Evolutionary conservation across 2,113 vertebrate species (phyloP).

Genomic region (Aramus guarauna): DNA sequence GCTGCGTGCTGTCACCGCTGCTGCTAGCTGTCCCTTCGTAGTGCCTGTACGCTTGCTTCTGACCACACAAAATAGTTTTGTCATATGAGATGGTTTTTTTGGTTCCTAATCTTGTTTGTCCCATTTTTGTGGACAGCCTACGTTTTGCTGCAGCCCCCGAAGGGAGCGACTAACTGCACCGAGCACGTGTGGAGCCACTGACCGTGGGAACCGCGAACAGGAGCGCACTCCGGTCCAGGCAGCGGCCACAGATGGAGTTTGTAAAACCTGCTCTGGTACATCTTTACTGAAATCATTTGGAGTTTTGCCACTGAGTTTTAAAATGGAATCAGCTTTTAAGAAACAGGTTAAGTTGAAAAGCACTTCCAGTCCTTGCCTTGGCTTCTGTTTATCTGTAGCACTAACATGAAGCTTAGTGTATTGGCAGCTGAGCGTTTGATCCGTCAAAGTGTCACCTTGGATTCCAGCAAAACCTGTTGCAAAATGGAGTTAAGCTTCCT

Average conservation of each 20-base stretch:
- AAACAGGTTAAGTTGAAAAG: background rate
- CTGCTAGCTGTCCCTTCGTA: background rate
- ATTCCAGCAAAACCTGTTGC: background rate
- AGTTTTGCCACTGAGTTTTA: background rate
- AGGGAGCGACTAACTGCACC: background rate
- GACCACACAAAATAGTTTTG: background rate
- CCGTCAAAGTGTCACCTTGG: rapidly evolving
- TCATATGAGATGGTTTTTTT: background rate
- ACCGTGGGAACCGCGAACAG: background rate
- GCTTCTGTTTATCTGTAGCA: background rate
- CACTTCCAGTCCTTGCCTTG: background rate
- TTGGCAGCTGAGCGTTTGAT: background rate
- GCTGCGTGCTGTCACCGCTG: background rate
- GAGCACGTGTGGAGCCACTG: rapidly evolving
- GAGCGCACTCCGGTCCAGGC: background rate
- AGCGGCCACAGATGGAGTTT: background rate
- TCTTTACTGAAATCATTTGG: background rate
- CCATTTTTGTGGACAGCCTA: background rate
- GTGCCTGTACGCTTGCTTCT: background rate
- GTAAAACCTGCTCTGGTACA: background rate
- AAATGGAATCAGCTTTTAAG: background rate
- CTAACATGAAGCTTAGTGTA: background rate
- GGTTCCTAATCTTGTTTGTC: background rate
- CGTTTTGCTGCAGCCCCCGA: background rate
- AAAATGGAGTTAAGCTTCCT: background rate